Evolutionary conservation across 2,888 invertebrate genomes (phyloP).

Genomic region (Lasioglossum figueresi): DNA sequence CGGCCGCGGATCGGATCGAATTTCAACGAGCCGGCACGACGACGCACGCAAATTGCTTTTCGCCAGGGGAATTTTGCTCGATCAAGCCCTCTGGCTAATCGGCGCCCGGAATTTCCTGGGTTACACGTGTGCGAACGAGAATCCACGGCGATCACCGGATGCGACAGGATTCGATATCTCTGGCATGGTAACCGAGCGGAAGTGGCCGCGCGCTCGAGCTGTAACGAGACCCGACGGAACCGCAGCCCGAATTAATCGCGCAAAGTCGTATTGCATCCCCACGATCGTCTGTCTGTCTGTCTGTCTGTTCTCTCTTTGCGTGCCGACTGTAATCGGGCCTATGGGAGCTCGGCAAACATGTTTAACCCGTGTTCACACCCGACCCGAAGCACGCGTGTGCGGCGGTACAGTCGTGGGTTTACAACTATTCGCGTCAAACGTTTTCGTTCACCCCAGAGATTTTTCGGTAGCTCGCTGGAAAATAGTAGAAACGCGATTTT

Average conservation of each 20-base stretch:
- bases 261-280: conserved; percentile 12
- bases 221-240: conserved; percentile 50
- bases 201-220: conserved; percentile 10
- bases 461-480: neutral
- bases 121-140: neutral
- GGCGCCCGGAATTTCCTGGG: neutral
- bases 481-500: neutral
- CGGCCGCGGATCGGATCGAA: neutral
- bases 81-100: conserved; percentile 9
- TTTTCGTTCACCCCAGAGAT: neutral
- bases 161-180: conserved; percentile 39
- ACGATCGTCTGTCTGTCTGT: conserved; percentile 6
- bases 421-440: neutral
- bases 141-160: conserved; percentile 19
- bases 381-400: neutral
- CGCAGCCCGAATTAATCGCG: conserved; percentile 52
- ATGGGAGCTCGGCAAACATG: conserved; percentile 40
- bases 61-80: conserved; percentile 11
- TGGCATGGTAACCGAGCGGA: conserved; percentile 18
- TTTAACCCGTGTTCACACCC: conserved; percentile 50
- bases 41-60: conserved; percentile 8
- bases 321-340: conserved; percentile 45
- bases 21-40: neutral
- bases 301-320: conserved; percentile 39
- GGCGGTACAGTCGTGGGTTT: conserved; percentile 30